These are phyloP conservation scores for Drosophila robusta DNA, from an alignment of 2,888 invertebrate species.

Conservation along the genomic window DNA sequence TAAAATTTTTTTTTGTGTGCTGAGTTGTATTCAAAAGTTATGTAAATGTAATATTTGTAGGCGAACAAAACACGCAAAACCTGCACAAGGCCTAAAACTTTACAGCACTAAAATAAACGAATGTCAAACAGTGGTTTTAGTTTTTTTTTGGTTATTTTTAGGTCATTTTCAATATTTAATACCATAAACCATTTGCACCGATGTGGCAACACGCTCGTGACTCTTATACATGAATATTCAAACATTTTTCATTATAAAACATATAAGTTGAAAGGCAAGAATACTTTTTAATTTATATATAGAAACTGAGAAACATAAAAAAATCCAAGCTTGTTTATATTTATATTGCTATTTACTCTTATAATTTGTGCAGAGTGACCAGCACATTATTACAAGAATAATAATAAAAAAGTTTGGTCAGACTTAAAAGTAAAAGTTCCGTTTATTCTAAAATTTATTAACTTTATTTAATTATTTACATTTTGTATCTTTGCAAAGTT, in stretches of 20 bases:
- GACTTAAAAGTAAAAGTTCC: not conserved
- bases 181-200: not conserved
- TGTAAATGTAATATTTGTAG: conserved; percentile 37
- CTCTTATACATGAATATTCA: not conserved
- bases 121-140: not conserved
- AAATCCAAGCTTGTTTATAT: not conserved
- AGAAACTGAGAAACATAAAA: too few relatives aligned
- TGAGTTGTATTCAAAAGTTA: conserved; percentile 21
- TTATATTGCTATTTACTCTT: not conserved
- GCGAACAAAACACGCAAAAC: conserved; percentile 15
- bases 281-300: too few relatives aligned
- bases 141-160: conserved; percentile 24
- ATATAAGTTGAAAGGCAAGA: too few relatives aligned
- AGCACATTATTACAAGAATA: not conserved
- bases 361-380: not conserved
- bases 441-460: not conserved
- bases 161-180: conserved; percentile 1
- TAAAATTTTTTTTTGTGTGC: conserved; percentile 8
- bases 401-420: not conserved
- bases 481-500: not conserved
- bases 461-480: not conserved
- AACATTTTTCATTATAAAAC: too few relatives aligned
- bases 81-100: conserved; percentile 12
- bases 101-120: conserved; percentile 28
- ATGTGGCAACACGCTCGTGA: not conserved